A percentile compares a stretch with the other conserved stretches of the same genome.
phyloP scores from a whole-genome alignment of 2,888 invertebrate species.

The Drymonia ruficornis region DNA sequence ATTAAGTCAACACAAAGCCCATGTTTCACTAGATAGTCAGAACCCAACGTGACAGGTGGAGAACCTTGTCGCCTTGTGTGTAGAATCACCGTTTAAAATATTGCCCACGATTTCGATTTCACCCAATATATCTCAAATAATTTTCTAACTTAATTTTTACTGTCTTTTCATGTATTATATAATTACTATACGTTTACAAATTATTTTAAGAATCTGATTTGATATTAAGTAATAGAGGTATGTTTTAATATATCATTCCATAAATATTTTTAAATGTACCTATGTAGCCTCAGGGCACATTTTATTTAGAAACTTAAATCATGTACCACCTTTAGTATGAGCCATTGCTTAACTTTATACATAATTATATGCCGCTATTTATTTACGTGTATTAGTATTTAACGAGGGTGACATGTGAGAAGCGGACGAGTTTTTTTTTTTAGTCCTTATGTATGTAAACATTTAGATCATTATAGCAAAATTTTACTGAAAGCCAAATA shows the following conservation, averaged over 20 bases:
- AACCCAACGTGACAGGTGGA: too few relatives aligned
- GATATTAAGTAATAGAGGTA: too few relatives aligned
- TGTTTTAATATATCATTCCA: background rate
- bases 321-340: background rate
- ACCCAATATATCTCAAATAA: too few relatives aligned
- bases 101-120: too few relatives aligned
- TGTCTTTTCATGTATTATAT: too few relatives aligned
- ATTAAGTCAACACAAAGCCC: too few relatives aligned
- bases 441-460: background rate
- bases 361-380: background rate
- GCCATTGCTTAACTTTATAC: background rate
- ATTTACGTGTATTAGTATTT: background rate
- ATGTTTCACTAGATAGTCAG: too few relatives aligned
- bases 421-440: background rate
- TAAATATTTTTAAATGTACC: background rate
- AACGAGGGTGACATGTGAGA: background rate
- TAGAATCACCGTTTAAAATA: too few relatives aligned
- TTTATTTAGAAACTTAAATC: background rate
- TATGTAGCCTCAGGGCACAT: background rate
- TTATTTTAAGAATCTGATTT: too few relatives aligned
- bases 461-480: conserved; percentile 6
- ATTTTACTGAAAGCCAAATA: conserved; percentile 33
- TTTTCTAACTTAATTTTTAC: too few relatives aligned
- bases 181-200: too few relatives aligned
- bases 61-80: too few relatives aligned